These are phyloP conservation scores for Perdita meconis DNA, from an alignment of 2,888 invertebrate species.

Conservation along the genomic window DNA sequence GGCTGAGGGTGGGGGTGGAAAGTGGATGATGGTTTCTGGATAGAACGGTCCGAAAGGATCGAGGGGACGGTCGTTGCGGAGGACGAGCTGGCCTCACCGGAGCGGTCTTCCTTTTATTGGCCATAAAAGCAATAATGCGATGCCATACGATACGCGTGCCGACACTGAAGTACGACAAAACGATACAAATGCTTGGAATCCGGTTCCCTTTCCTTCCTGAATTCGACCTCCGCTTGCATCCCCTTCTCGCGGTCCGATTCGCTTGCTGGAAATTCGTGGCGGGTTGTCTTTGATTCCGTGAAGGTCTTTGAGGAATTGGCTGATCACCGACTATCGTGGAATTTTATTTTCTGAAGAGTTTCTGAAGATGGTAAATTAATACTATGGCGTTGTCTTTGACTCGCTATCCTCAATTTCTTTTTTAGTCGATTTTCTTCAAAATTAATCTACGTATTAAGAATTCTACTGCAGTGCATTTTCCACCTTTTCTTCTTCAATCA, in stretches of 20 bases:
- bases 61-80: slow-evolving; percentile 62
- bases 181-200: slow-evolving; percentile 77
- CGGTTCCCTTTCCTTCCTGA: slow-evolving; percentile 50
- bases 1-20: slow-evolving; percentile 31
- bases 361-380: too few relatives aligned
- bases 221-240: slow-evolving; percentile 18
- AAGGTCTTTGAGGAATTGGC: not conserved
- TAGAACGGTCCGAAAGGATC: slow-evolving; percentile 49
- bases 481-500: too few relatives aligned
- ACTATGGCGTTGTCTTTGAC: too few relatives aligned
- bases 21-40: slow-evolving; percentile 54
- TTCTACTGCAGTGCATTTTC: too few relatives aligned
- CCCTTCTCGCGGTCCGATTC: slow-evolving; percentile 29
- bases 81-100: slow-evolving; percentile 69
- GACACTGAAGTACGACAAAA: slow-evolving; percentile 79
- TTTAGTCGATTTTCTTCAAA: too few relatives aligned
- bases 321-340: not conserved
- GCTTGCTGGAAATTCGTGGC: slow-evolving; percentile 20
- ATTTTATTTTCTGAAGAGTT: too few relatives aligned
- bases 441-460: too few relatives aligned
- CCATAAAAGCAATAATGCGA: slow-evolving; percentile 84
- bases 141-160: slow-evolving; percentile 79
- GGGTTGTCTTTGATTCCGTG: slow-evolving; percentile 34
- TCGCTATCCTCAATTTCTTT: too few relatives aligned
- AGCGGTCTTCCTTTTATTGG: slow-evolving; percentile 81